Conservation (phyloP, 2,113 vertebrate genomes). For the Cyanoderma ruficeps region DNA sequence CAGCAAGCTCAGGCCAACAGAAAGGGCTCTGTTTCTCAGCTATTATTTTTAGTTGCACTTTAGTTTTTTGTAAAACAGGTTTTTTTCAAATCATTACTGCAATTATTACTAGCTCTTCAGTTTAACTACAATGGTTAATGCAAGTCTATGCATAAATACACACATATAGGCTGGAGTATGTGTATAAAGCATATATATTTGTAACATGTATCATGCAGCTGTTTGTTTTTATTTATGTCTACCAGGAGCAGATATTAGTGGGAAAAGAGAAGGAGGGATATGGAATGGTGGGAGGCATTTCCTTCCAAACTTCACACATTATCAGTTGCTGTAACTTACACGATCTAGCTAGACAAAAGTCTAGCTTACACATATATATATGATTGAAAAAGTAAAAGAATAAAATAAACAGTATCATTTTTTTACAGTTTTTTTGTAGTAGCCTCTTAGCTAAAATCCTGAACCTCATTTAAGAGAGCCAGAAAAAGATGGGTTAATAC, state of each 20-base stretch:
- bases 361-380: background rate
- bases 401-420: background rate
- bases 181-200: background rate
- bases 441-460: background rate
- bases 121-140: background rate
- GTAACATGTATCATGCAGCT: background rate
- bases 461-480: background rate
- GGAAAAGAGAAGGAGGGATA: background rate
- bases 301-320: background rate
- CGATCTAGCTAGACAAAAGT: background rate
- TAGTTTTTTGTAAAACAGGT: background rate
- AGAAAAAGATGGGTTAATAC: background rate
- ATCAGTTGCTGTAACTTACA: background rate
- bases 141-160: background rate
- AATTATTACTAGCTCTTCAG: background rate
- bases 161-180: background rate
- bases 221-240: background rate
- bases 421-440: background rate
- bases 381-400: background rate
- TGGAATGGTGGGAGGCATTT: background rate
- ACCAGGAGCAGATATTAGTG: background rate
- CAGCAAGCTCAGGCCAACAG: background rate
- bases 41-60: background rate
- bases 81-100: background rate
- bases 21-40: background rate